Percentiles rank a stretch among this genome's conserved stretches.
Evolutionary conservation across 2,888 invertebrate species (phyloP).

Genomic region (Seira sanloemensis): DNA sequence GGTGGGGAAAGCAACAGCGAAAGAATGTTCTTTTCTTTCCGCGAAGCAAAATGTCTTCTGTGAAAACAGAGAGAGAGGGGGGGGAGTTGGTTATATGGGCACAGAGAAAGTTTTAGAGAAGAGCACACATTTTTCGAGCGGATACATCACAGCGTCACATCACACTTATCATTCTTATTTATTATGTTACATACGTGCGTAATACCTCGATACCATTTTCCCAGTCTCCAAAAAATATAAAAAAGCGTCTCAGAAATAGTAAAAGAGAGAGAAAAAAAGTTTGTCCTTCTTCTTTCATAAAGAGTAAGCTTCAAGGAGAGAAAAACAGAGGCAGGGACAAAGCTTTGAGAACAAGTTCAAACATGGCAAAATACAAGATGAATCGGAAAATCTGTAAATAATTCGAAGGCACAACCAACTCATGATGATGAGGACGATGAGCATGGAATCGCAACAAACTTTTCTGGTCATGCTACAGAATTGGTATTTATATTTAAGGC

Average conservation of each 20-base stretch:
- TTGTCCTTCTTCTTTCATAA: slow-evolving; percentile 9
- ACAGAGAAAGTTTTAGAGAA: neutral
- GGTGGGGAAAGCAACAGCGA: slow-evolving; percentile 14
- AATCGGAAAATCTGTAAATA: slow-evolving; percentile 14
- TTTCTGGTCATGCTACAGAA: slow-evolving; percentile 1
- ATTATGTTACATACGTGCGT: slow-evolving; percentile 19
- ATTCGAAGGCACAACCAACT: neutral
- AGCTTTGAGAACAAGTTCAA: slow-evolving; percentile 12
- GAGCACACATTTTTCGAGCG: neutral
- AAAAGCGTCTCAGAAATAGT: neutral
- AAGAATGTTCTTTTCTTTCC: slow-evolving; percentile 7
- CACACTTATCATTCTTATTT: slow-evolving; percentile 17
- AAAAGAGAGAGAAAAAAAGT: neutral
- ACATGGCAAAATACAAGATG: slow-evolving; percentile 13
- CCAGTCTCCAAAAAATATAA: neutral
- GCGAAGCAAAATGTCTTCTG: slow-evolving; percentile 8
- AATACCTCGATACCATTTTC: slow-evolving; percentile 4
- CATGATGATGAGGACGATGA: slow-evolving; percentile 16
- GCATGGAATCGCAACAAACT: neutral
- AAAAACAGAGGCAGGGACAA: no score
- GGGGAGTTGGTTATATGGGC: neutral
- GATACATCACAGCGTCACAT: slow-evolving; percentile 12
- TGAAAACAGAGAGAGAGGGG: neutral
- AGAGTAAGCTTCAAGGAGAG: neutral
- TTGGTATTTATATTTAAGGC: slow-evolving; percentile 13